Conservation (phyloP, 2,888 invertebrate species). For the Platypus cylindrus region DNA sequence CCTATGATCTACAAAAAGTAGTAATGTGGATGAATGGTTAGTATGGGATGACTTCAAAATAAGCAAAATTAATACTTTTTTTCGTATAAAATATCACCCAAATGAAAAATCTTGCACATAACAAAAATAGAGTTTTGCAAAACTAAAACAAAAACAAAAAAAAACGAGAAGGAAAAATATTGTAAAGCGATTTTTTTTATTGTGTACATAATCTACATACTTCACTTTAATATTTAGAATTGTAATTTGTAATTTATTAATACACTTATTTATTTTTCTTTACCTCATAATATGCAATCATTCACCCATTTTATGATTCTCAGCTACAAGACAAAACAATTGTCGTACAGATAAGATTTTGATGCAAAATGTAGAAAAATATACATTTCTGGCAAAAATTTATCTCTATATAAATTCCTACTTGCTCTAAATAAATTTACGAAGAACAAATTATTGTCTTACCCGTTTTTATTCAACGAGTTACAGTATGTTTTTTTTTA, state of each 20-base stretch:
- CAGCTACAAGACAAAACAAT: constrained; percentile 17
- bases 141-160: too few relatives aligned
- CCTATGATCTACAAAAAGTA: too few relatives aligned
- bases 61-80: too few relatives aligned
- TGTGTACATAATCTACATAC: constrained; percentile 20
- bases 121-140: too few relatives aligned
- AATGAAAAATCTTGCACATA: constrained; percentile 1
- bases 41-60: too few relatives aligned
- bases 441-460: constrained; percentile 6
- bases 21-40: too few relatives aligned
- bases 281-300: constrained; percentile 22
- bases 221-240: constrained; percentile 22
- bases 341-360: too few relatives aligned
- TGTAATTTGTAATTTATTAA: constrained; percentile 24
- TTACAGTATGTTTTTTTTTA: too few relatives aligned
- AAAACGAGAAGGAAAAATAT: constrained; percentile 7
- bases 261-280: constrained; percentile 23
- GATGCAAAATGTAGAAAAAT: constrained; percentile 20
- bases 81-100: too few relatives aligned
- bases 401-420: constrained; percentile 27
- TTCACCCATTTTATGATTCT: constrained; percentile 21
- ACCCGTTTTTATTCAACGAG: too few relatives aligned
- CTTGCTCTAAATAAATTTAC: constrained; percentile 27
- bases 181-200: constrained; percentile 20
- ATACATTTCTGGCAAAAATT: too few relatives aligned